Conservation (phyloP, 2,888 invertebrate genomes). For the Orchesellides sinensis region DNA sequence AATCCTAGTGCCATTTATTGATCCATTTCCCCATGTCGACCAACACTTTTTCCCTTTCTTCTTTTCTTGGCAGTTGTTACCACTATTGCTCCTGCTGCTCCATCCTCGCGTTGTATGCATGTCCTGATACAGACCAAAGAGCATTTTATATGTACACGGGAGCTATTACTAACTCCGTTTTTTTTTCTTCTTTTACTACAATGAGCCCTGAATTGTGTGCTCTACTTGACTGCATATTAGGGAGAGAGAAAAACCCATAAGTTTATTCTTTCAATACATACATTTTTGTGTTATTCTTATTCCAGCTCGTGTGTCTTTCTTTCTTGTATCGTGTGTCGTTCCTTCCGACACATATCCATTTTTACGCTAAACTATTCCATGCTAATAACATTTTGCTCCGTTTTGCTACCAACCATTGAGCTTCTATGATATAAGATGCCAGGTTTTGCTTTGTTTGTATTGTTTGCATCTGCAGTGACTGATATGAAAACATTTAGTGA, state of each 20-base stretch:
- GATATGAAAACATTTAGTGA: too few relatives aligned
- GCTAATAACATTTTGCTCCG: slow-evolving; percentile 43
- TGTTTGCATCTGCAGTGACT: too few relatives aligned
- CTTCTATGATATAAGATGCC: too few relatives aligned
- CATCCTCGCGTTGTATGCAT: too few relatives aligned
- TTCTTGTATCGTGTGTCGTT: background rate
- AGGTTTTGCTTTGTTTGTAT: too few relatives aligned
- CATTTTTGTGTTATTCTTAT: background rate
- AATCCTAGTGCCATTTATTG: slow-evolving; percentile 52
- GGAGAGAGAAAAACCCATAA: background rate
- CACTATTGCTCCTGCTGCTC: slow-evolving; percentile 22
- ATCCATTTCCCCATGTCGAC: slow-evolving; percentile 60
- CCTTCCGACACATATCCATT: slow-evolving; percentile 37
- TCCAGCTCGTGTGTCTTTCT: background rate
- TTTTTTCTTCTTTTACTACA: background rate
- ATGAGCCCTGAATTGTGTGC: slow-evolving; percentile 12
- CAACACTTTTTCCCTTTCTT: slow-evolving; percentile 45
- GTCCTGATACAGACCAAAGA: slow-evolving; percentile 9
- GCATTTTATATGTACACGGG: slow-evolving; percentile 6
- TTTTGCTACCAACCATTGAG: too few relatives aligned
- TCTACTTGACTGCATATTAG: slow-evolving; percentile 25
- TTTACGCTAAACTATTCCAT: slow-evolving; percentile 37
- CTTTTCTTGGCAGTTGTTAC: slow-evolving; percentile 56
- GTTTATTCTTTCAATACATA: slow-evolving; percentile 19
- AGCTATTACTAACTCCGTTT: slow-evolving; percentile 23